phyloP scores from a whole-genome alignment of 2,113 vertebrate species.

The Tiliqua scincoides region DNA sequence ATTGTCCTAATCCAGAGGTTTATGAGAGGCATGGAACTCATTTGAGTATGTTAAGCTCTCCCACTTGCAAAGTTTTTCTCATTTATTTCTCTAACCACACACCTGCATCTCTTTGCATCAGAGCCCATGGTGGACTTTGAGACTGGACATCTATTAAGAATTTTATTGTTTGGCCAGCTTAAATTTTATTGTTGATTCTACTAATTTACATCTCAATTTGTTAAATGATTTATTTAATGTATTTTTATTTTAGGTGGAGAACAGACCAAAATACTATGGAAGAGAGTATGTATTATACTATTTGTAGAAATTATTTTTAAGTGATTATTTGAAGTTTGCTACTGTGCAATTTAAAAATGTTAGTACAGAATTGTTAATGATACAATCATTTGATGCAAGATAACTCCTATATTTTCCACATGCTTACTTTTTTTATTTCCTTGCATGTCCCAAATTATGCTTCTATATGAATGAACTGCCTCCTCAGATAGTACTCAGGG shows the following conservation, averaged over 20 bases:
- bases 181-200: slow-evolving; percentile 35
- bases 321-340: slow-evolving; percentile 27
- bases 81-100: background rate
- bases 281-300: slow-evolving; percentile 91
- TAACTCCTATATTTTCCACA: slow-evolving; percentile 10
- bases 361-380: slow-evolving; percentile 31
- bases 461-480: background rate
- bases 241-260: slow-evolving; percentile 89
- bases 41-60: background rate
- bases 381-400: background rate
- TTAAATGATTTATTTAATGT: slow-evolving; percentile 58
- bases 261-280: slow-evolving; percentile 97
- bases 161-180: slow-evolving; percentile 5
- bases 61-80: background rate
- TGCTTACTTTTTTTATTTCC: background rate
- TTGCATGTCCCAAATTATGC: background rate
- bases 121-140: background rate
- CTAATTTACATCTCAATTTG: slow-evolving; percentile 46
- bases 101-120: background rate
- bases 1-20: background rate
- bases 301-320: slow-evolving; percentile 40
- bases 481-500: background rate
- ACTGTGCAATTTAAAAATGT: slow-evolving; percentile 20
- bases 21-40: too few relatives aligned
- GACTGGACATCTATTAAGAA: background rate